Percentiles rank a stretch among this genome's conserved stretches.
These are phyloP conservation scores for Leptinotarsa peninsularis DNA, from an alignment of 2,888 invertebrate genomes.

Conservation along the genomic window DNA sequence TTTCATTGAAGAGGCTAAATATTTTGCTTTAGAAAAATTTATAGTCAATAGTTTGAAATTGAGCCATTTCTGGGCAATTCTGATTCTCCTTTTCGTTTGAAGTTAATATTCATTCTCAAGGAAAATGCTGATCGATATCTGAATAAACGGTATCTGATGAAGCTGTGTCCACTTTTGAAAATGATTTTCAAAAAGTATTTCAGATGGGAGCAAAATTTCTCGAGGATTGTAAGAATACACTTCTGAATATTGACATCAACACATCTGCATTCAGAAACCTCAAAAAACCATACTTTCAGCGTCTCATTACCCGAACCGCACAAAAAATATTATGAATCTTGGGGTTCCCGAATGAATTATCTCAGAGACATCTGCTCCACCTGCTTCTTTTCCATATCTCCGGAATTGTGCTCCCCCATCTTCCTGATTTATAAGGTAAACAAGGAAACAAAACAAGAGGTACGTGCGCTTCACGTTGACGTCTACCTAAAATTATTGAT, in stretches of 20 bases:
- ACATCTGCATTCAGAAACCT: neutral
- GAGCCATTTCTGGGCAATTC: too few species aligned
- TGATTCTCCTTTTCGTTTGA: too few species aligned
- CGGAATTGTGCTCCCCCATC: slow-evolving; percentile 32
- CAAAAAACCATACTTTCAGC: neutral
- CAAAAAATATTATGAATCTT: slow-evolving; percentile 30
- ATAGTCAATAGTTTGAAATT: too few species aligned
- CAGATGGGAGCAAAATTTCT: too few species aligned
- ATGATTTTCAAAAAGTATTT: too few species aligned
- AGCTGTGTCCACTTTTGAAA: too few species aligned
- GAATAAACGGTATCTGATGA: too few species aligned
- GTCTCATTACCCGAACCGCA: neutral
- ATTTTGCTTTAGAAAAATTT: too few species aligned
- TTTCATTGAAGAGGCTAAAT: too few species aligned
- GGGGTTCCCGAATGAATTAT: slow-evolving; percentile 35
- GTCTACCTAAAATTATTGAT: slow-evolving; percentile 53
- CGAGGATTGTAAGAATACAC: too few species aligned
- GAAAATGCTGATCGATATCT: too few species aligned
- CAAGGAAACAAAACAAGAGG: slow-evolving; percentile 43
- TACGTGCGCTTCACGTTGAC: slow-evolving; percentile 45
- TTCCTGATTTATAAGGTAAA: slow-evolving; percentile 47
- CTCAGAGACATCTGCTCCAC: slow-evolving; percentile 35
- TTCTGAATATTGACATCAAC: neutral
- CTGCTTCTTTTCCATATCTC: slow-evolving; percentile 30
- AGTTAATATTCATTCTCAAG: too few species aligned